Base-by-base conservation (phyloP, 2,113 vertebrate species). In the Onychostoma macrolepis region DNA sequence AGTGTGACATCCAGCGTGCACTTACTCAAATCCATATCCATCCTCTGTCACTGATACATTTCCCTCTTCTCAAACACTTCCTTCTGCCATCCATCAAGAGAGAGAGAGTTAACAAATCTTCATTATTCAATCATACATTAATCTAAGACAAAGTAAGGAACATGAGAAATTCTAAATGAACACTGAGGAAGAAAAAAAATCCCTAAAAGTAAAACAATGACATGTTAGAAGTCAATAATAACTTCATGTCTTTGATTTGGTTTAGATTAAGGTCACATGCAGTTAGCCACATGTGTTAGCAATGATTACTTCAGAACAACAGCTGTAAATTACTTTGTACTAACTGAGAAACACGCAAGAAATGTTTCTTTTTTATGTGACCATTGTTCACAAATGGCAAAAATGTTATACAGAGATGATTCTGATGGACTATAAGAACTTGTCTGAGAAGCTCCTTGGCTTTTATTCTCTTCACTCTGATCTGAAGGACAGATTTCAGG, bases 21-120 rank as follows among this genome's bases (percentile, higher is more conserved):
- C 28, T 24, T 58, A 58, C 50, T 36, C 2, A 79, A 56, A 80
- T 80, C 30, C 21, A 61, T 38, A 80, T 61, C 50, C 11, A 38
- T 80, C 19, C 5, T 80, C 53, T 26, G 33, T 61, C 53, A 80
- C 53, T 61, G 24, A 61, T 61, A 80, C 12, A 80, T 80, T 2
- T 41, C 78, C 78, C 33, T 58, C 53, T 80, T 80, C 78, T 61
- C 12, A 80, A 80, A 80, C 56, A 61, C 33, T 80, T 63, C 24
- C 56, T 43, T 36, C 58, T 41, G 56, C 13, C 78, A 61, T 63
- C 78, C 30, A 26, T 79, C 48, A 38, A 58, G 8, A 33, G n/a
- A 75, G 24, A 58, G 12, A 56, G 45, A 41, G 10, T 19, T 50
- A 26, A 36, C 43, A 69, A 50, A 17, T 43, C 36, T 30, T n/a